Evolutionary conservation across 2,113 vertebrate species (phyloP), one percentile per base, ranked within the genome.

Genomic region (Charadrius vociferus): DNA sequence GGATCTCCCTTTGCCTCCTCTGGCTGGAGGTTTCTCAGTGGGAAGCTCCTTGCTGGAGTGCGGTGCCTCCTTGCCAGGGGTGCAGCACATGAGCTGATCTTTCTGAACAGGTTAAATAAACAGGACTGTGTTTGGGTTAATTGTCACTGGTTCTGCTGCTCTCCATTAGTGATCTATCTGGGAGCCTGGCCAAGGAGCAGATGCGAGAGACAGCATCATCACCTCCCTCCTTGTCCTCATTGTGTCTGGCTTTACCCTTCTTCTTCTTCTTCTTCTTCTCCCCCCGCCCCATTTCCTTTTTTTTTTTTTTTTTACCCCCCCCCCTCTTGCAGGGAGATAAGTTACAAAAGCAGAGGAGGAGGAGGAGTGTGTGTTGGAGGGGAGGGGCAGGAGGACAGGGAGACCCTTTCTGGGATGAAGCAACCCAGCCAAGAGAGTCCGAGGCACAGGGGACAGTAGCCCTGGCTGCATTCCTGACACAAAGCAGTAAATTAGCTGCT

Each of bases 61-160:
- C 79, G 45, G 67, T 92, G 71, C 82, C 97, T 88, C 79, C 81
- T 96, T 95, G 95, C 88, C 84, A 94, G 66, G 84, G 90, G 88
- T 85, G 27, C 80, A 77, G 86, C 92, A 91, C 95, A 86, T 61
- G 93, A 97, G 96, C 93, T 98, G 98, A 97, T 98, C 98, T 98
- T 98, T 98, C 98, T 97, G 98, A 99, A 98, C 98, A 99, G 99
- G 99, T 99, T 99, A 99, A 99, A 99, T 98, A 99, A 99, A 98
- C 98, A 98, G 97, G 96, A 96, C 97, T 97, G 87, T 98, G 98
- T 99, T 98, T 98, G 98, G 99, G 99, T 99, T 99, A 99, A 99
- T 99, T 99, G 99, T 98, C 98, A 97, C 98, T 98, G 98, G 98
- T 99, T 98, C 98, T 98, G 97, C 96, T 97, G 90, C 93, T 98